These are phyloP conservation scores for Ceratotherium simum DNA, from an alignment of 2,113 vertebrate genomes.

Conservation along the genomic window DNA sequence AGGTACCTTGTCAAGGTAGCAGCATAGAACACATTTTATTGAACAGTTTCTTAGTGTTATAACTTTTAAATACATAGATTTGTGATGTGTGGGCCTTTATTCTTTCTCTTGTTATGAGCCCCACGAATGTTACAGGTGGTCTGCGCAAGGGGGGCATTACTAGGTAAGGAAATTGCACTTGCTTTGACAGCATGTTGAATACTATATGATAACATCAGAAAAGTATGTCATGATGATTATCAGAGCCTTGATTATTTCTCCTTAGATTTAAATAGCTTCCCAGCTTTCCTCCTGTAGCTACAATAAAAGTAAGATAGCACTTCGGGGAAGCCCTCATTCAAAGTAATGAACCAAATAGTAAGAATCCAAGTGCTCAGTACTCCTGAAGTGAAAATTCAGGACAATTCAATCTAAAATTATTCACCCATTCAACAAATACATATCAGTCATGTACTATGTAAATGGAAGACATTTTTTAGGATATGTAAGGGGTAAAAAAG, in stretches of 20 bases:
- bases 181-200: background rate
- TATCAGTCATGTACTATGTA: background rate
- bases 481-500: background rate
- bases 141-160: background rate
- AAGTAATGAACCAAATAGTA: background rate
- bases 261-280: conserved; percentile 36
- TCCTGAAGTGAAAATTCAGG: background rate
- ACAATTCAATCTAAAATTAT: background rate
- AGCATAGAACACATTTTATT: background rate
- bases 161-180: conserved; percentile 1
- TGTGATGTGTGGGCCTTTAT: background rate
- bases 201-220: background rate
- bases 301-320: background rate
- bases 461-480: background rate
- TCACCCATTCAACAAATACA: background rate
- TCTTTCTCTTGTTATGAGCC: background rate
- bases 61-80: background rate
- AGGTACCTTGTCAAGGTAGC: background rate
- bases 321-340: background rate
- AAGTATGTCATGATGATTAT: background rate
- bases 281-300: background rate
- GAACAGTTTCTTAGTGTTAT: background rate
- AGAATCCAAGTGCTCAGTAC: background rate
- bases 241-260: background rate
- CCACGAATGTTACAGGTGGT: background rate